Evolutionary conservation across 2,113 vertebrate species (phyloP), one percentile per base, ranked within the genome.

Genomic region (Pogonocichla stellata): DNA sequence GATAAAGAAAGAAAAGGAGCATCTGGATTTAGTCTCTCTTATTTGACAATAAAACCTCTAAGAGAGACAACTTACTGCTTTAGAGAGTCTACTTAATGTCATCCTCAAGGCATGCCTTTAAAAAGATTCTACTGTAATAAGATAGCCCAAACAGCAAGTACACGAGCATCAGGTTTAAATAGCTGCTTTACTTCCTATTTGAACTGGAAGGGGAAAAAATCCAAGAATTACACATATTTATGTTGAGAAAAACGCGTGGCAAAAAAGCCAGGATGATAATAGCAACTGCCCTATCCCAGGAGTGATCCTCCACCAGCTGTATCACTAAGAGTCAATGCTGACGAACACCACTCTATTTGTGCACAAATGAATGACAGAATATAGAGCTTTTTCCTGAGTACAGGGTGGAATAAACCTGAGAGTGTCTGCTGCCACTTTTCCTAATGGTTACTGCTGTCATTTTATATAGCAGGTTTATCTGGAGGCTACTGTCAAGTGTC

Each of bases 191-290:
- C 8, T 83, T 7, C 19, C 19, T 61, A 18, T 72, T 56, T 82
- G 31, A 20, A 84, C 7, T 48, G 23, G 10, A 20, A 2, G 7
- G 6, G 4, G 0, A 2, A 2, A 12, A 11, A 60, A n/a, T 8
- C 4, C 17, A 26, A 51, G 8, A 28, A 75, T 64, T 29, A 24
- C 6, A 20, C 2, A 8, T 20, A 23, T 80, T 80, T 87, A 29
- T 80, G 23, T n/a, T 29, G 23, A 83, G 13, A 31, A 71, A 94
- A 80, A 47, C 4, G 0, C 7, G 18, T 75, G 14, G 2, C 14
- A 72, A 73, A 82, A 64, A 80, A 40, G 0, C 4, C n/a, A 45
- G 25, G 23, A 12, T 65, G 9, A 16, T 31, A 72, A n/a, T 33
- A 94, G 10, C 14, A 70, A 54, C 17, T 45, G 12, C 5, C 38